Percentiles rank a stretch among this genome's conserved stretches.
Evolutionary conservation across 2,113 vertebrate genomes (phyloP).

Genomic region (Syngnathus floridae): DNA sequence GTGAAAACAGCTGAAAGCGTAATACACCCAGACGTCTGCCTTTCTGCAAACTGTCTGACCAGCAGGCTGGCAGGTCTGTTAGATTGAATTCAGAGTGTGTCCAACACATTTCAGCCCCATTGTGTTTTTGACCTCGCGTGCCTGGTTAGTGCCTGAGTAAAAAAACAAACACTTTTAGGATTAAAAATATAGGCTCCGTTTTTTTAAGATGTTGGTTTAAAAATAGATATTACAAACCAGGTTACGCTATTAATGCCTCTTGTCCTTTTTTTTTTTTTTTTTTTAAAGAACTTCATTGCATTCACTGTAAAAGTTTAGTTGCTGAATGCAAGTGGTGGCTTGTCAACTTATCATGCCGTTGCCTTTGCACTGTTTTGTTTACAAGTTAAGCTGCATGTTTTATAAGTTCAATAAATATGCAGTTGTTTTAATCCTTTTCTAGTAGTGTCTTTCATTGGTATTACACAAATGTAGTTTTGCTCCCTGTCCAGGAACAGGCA

Average conservation of each 20-base stretch:
- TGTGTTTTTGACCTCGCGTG: neutral
- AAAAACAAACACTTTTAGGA: neutral
- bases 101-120: conserved; percentile 16
- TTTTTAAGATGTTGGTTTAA: conserved; percentile 5
- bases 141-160: neutral
- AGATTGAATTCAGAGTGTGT: neutral
- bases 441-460: neutral
- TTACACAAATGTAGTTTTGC: neutral
- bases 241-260: neutral
- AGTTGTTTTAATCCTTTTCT: conserved; percentile 13
- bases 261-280: neutral
- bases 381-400: conserved; percentile 30
- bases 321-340: conserved; percentile 6
- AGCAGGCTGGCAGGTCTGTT: too few relatives aligned
- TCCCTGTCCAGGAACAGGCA: too few relatives aligned
- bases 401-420: conserved; percentile 50
- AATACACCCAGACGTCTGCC: neutral
- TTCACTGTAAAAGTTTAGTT: neutral
- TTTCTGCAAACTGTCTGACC: conserved; percentile 18
- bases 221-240: neutral
- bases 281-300: neutral
- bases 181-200: neutral
- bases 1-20: conserved; percentile 32
- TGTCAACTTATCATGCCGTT: conserved; percentile 5
- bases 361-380: conserved; percentile 15